These are phyloP conservation scores for Zaprionus camerounensis DNA, from an alignment of 1,140 invertebrate genomes.

Conservation along the genomic window DNA sequence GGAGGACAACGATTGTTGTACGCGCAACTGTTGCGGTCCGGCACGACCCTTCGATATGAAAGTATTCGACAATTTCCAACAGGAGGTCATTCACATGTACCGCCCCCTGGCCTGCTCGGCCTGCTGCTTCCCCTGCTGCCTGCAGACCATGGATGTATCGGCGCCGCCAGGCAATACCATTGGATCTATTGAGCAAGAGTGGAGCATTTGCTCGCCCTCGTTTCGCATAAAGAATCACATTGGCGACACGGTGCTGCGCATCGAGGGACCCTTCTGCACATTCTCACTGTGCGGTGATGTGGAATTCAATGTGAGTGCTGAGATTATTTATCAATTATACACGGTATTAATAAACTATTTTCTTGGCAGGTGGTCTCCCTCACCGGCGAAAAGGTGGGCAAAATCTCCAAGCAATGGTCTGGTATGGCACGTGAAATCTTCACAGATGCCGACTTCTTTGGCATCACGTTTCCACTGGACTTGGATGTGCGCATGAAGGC, in stretches of 20 bases:
- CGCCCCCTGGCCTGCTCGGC: conserved; percentile 91
- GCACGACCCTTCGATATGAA: conserved; percentile 93
- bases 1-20: conserved; percentile 93
- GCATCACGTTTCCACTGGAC: conserved; percentile 91
- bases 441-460: conserved; percentile 91
- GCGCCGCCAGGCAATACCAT: conserved; percentile 90
- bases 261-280: conserved; percentile 94
- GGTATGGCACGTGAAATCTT: conserved; percentile 89
- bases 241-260: conserved; percentile 91
- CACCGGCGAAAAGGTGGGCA: conserved; percentile 89
- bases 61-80: conserved; percentile 91
- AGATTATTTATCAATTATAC: background rate
- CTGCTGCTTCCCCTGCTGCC: conserved; percentile 93
- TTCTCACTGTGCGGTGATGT: conserved; percentile 93
- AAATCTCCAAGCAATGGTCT: conserved; percentile 92
- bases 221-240: conserved; percentile 92
- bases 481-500: conserved; percentile 93
- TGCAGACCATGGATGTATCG: conserved; percentile 92
- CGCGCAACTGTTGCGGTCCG: conserved; percentile 91
- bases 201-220: conserved; percentile 91
- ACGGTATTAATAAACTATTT: background rate
- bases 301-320: conserved; percentile 86
- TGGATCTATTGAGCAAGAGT: conserved; percentile 93
- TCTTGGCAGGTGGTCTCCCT: conserved; percentile 86
- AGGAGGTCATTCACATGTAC: conserved; percentile 90